These are phyloP conservation scores for Platycercus adscitus DNA, from an alignment of 2,113 vertebrate genomes.

Conservation along the genomic window DNA sequence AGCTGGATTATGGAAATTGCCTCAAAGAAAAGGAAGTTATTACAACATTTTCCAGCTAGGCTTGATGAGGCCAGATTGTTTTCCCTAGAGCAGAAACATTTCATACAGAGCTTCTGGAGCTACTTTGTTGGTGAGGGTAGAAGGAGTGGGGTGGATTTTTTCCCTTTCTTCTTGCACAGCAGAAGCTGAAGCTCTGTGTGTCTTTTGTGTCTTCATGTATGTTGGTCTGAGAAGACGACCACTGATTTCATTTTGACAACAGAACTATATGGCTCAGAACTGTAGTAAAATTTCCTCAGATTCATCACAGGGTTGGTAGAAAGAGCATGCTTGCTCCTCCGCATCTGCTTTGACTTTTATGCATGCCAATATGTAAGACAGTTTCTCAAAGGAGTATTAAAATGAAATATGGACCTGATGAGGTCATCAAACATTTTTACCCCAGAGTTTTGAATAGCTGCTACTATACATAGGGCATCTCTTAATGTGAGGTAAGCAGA, in stretches of 20 bases:
- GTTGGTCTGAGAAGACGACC: not conserved
- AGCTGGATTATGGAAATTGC: slow-evolving; percentile 31
- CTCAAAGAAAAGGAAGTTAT: slow-evolving; percentile 24
- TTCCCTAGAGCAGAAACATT: slow-evolving; percentile 11
- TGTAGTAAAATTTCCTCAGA: not conserved
- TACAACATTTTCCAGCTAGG: not conserved
- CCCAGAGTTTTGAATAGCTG: not conserved
- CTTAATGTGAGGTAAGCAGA: not conserved
- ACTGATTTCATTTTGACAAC: not conserved
- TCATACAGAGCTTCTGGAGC: not conserved
- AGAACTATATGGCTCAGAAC: not conserved
- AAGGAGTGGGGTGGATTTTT: not conserved
- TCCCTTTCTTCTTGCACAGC: not conserved
- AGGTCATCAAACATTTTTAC: not conserved
- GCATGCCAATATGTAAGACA: rapidly evolving
- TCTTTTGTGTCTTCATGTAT: not conserved
- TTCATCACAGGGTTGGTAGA: not conserved
- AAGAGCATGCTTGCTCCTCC: not conserved
- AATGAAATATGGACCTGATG: not conserved
- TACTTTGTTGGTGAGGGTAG: not conserved
- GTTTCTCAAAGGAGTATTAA: not conserved
- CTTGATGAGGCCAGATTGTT: not conserved
- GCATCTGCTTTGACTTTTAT: not conserved
- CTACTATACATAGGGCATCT: not conserved
- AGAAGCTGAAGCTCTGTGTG: not conserved